Conservation (phyloP, 2,797 vertebrate genomes). For the Garrulus glandarius region DNA sequence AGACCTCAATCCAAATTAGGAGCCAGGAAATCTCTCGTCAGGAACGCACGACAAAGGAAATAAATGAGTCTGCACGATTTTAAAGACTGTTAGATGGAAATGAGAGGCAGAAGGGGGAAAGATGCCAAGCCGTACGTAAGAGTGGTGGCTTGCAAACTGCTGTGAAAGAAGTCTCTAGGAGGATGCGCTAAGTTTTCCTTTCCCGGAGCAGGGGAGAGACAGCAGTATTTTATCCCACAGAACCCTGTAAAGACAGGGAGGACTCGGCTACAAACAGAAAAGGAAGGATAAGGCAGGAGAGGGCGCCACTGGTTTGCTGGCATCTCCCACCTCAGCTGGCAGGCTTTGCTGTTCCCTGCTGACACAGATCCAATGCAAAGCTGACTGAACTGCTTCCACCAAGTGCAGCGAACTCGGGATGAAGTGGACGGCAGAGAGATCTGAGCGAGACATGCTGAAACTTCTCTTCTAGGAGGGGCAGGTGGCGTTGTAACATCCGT, state of each 20-base stretch:
- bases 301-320: background rate
- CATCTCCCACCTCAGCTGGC: background rate
- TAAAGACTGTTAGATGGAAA: background rate
- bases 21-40: background rate
- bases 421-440: background rate
- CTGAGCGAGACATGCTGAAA: background rate
- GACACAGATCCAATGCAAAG: background rate
- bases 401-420: background rate
- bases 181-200: background rate
- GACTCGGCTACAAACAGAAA: background rate
- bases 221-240: background rate
- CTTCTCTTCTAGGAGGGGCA: background rate
- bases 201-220: background rate
- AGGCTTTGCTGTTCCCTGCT: background rate
- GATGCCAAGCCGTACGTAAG: background rate
- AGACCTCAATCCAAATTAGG: background rate
- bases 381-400: background rate
- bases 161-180: background rate
- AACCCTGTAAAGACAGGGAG: background rate
- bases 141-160: background rate
- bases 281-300: background rate
- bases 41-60: background rate
- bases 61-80: background rate
- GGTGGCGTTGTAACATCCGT: rapidly evolving
- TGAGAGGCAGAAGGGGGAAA: background rate